Evolutionary conservation across 1,140 invertebrate species (phyloP), one percentile per base, ranked within the genome.

Genomic region (Pomacea maculata): DNA sequence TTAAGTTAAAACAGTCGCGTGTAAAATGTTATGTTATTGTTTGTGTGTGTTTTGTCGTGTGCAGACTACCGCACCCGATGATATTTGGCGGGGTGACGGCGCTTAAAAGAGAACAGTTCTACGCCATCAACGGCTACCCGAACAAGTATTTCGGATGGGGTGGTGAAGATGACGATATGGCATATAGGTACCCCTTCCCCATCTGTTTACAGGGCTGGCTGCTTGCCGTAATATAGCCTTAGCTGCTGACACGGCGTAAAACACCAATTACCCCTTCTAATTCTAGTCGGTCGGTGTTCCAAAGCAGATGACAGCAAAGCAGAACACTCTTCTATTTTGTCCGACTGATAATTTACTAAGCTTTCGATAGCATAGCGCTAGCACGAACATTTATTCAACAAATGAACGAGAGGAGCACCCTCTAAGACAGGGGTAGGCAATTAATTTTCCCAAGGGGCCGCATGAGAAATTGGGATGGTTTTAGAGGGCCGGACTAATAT

Each of bases 71-170:
- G n/a, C 90, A 88, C 75, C 57, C 45, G 7, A 84, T 82, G 34
- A 80, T 89, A 64, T 86, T 86, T 77, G 90, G 89, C 64, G 90
- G 89, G 7, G 88, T 88, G n/a, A 76, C 81, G 17, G 86, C 87
- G 7, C 77, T 91, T 11, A 87, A 81, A 17, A 80, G 73, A 34
- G 89, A 93, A 29, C 93, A 95, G 81, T 98, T 95, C 90, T 92
- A 94, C 80, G 89, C 91, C 82, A 94, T 96, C 2, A 99, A 99
- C 92, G 97, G 97, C 5, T 98, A 97, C 93, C 96, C 96, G 19
- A 98, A 98, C 92, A 89, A 94, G 61, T 98, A 95, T 91, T 96
- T 94, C 92, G 96, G 96, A 0, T 96, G 95, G 95, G 95, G 92
- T 21, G 88, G 86, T 17, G 89, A 91, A 78, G 90, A 91, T 82